Conservation (phyloP, 2,113 vertebrate species). For the Ceyx melanurus region DNA sequence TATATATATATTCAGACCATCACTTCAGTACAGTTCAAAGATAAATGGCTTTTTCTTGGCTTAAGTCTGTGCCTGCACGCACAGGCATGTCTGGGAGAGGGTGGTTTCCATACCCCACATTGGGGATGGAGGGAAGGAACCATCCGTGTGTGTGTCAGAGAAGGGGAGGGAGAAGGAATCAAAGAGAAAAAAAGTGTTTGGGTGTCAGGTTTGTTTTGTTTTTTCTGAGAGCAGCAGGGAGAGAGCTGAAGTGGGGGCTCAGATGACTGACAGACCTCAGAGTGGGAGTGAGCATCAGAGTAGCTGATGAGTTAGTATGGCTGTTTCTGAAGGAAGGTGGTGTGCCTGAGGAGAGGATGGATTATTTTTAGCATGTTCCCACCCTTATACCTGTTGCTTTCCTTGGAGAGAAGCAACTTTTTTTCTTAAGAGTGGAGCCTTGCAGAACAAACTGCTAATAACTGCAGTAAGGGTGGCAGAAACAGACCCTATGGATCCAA, state of each 20-base stretch:
- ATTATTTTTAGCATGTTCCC: not conserved
- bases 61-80: not conserved
- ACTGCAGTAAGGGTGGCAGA: not conserved
- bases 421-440: not conserved
- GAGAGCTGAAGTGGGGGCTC: not conserved
- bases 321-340: not conserved
- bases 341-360: not conserved
- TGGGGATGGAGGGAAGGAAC: not conserved
- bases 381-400: not conserved
- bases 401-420: not conserved
- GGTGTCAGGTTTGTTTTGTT: not conserved
- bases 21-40: not conserved
- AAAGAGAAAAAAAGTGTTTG: not conserved
- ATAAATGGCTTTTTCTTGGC: not conserved
- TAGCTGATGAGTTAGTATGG: not conserved
- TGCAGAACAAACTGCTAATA: not conserved
- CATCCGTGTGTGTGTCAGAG: accelerated
- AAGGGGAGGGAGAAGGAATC: not conserved
- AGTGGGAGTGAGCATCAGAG: not conserved
- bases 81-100: not conserved
- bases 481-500: not conserved
- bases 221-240: not conserved
- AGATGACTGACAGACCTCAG: not conserved
- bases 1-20: not conserved
- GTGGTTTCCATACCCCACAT: accelerated